These are phyloP conservation scores for Notocelia uddmanniana DNA, from an alignment of 2,888 invertebrate species.

Conservation along the genomic window DNA sequence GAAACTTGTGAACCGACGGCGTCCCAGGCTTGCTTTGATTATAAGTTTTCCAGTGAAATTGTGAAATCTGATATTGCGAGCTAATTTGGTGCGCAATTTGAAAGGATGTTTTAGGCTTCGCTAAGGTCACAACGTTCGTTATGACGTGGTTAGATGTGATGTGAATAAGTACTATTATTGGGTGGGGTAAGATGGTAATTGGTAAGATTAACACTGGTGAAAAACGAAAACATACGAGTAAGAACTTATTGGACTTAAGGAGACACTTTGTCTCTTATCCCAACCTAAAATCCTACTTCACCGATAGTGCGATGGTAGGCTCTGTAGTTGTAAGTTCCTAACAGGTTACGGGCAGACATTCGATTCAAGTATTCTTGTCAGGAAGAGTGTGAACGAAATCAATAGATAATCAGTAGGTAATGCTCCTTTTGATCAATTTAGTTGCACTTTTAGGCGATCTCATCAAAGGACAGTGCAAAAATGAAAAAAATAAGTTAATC, in stretches of 20 bases:
- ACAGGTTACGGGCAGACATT: neutral
- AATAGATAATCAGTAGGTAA: neutral
- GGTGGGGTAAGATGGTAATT: no score
- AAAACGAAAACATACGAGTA: no score
- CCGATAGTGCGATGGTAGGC: no score
- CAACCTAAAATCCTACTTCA: no score
- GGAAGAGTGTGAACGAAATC: neutral
- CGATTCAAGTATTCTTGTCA: neutral
- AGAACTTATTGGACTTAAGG: no score
- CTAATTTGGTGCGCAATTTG: constrained; percentile 12
- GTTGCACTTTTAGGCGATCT: no score
- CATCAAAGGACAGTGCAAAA: no score
- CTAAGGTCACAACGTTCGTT: neutral
- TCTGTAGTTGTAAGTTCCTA: no score
- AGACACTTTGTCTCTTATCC: no score
- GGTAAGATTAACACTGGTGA: no score
- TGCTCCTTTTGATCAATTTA: neutral
- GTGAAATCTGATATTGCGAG: constrained; percentile 38
- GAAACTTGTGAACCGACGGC: constrained; percentile 50
- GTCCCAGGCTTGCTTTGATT: constrained; percentile 41
- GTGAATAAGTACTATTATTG: neutral
- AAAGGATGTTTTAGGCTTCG: constrained; percentile 8
- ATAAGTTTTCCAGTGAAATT: constrained; percentile 45
- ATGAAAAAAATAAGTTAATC: no score
- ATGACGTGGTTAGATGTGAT: neutral